Evolutionary conservation across 2,113 vertebrate species (phyloP), one percentile per base, ranked within the genome.

Genomic region (Melanocharis versteri): DNA sequence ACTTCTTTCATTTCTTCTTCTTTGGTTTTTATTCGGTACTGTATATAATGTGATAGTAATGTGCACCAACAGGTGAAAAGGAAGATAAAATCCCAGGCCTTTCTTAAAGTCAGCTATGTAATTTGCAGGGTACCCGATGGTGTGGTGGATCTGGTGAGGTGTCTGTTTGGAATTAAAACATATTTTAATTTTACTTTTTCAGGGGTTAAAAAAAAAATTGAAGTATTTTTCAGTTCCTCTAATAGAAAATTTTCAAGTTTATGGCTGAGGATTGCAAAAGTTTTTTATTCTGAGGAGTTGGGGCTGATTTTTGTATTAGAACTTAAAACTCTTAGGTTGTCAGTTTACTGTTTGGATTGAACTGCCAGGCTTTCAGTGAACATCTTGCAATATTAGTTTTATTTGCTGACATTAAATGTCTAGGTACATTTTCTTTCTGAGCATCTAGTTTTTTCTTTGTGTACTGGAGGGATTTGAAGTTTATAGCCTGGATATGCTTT

Each of bases 401-500:
- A 75, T 91, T 79, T 91, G n/a, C 89, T 94, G 70, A 70, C 82
- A 42, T 42, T 80, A 48, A 76, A 82, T 72, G 31, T 79, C 70
- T 58, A 51, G 35, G 26, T 87, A 45, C 26, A 23, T 78, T 87
- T 94, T 95, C 56, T 89, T 86, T 81, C 39, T 54, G 69, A 82
- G 42, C 24, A 69, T 56, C 45, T 81, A 65, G 28, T 6, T 53
- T 83, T 87, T 80, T 42, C 51, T 78, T 54, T 65, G 69, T 87
- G 51, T 79, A 83, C 73, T 61, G 40, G n/a, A 89, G 53, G 57
- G 57, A 90, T 93, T 93, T 93, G 81, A 79, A 89, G 62, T 72
- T 95, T 89, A 91, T 66, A 89, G 84, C 20, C 66, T 61, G 81
- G 91, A 85, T 87, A 89, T 30, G 53, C 73, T 79, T 71, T 84